A percentile compares a stretch with the other conserved stretches of the same genome.
phyloP scores from a whole-genome alignment of 2,888 invertebrate species.

The Lasioglossum zephyrum region DNA sequence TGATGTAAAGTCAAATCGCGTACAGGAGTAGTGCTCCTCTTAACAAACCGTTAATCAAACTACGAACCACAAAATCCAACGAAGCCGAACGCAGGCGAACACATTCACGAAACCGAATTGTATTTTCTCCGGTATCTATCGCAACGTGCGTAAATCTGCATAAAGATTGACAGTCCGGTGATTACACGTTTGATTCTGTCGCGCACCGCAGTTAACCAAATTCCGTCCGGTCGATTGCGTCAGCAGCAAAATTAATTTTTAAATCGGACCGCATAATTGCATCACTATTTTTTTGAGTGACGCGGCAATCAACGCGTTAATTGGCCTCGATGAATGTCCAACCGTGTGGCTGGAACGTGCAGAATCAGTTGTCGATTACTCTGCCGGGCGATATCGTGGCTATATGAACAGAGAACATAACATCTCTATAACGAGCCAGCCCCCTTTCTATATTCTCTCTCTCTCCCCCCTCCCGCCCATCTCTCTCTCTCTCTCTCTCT shows the following conservation, averaged over 20 bases:
- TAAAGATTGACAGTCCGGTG: not conserved
- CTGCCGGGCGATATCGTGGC: slow-evolving; percentile 6
- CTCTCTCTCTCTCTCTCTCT: not conserved
- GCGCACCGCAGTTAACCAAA: not conserved
- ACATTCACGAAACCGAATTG: not conserved
- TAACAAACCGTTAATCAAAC: not conserved
- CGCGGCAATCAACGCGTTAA: not conserved
- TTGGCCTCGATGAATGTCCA: not conserved
- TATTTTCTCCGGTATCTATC: not conserved
- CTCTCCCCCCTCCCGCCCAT: not conserved
- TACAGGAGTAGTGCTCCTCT: not conserved
- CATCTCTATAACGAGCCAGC: not conserved
- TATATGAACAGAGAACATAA: slow-evolving; percentile 16
- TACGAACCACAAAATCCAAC: not conserved
- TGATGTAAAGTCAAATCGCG: not conserved
- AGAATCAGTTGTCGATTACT: not conserved
- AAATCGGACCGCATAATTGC: not conserved
- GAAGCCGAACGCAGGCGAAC: no score
- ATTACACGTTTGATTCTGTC: not conserved
- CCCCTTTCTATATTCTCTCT: not conserved
- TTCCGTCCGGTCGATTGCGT: not conserved
- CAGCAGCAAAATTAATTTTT: not conserved
- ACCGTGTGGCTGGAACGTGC: not conserved
- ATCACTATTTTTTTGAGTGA: not conserved
- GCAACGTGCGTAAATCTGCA: not conserved